Evolutionary conservation across 1,140 invertebrate species (phyloP), one percentile per base, ranked within the genome.

Genomic region (Drosophila parvula): DNA sequence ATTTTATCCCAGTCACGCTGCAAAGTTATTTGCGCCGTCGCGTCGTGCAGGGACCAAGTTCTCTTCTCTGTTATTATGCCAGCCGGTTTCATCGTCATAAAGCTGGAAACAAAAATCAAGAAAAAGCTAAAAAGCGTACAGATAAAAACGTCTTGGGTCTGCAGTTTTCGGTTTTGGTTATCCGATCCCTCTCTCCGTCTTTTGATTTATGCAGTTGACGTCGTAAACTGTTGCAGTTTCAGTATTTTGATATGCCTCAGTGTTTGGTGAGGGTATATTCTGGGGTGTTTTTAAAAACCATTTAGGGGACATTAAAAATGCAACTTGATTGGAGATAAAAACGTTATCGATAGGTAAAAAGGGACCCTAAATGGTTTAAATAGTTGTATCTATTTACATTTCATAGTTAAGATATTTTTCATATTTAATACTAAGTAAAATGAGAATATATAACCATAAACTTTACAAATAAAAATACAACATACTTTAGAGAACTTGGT

Each of bases 21-120:
- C 84, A 88, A 69, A 86, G 83, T 86, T 86, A 86, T 86, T 86
- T 88, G 83, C 83, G 83, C 84, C 83, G 79, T 88, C 65, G 83
- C 83, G 79, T 86, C 65, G 83, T 86, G 70, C 74, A 73, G 69
- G 69, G 69, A 63, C 81, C 65, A 73, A 74, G 79, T 86, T 68
- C 68, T 77, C 74, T 53, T 64, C 79, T 79, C 80, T 83, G 83
- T 83, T 83, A 88, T 88, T 89, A 88, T 88, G 84, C 80, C 84
- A 88, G 79, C 83, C 84, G 83, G 84, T 89, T 88, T 74, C 59
- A 81, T 88, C 79, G 74, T 77, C 74, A 77, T 77, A 76, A 77
- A 59, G 60, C 40, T 53, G 36, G 18, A 75, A 63, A 55, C 32
- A 43, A 51, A 41, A 34, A 41, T 40, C 44, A 16, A 51, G 38